phyloP scores from a whole-genome alignment of 35 echinoderm and acorn worm genomes.

The Stichopus chloronotus region DNA sequence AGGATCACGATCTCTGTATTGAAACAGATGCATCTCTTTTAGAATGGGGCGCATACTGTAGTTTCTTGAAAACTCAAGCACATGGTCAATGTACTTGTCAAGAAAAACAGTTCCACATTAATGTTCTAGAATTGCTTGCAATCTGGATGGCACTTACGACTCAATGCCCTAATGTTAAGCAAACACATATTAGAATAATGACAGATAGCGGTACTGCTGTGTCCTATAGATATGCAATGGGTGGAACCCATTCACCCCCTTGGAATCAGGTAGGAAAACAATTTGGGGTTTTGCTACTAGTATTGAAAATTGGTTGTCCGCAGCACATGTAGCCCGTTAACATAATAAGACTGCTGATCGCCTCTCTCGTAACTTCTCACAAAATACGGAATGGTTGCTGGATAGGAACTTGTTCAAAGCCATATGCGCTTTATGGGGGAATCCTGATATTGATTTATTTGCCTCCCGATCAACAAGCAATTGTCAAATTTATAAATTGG shows the following conservation, averaged over 20 bases:
- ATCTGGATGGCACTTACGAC: constrained; percentile 1
- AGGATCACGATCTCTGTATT: constrained; percentile 29
- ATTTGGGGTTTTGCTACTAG: constrained; percentile 40
- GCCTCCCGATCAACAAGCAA: constrained; percentile 51
- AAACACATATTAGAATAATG: constrained; percentile 39
- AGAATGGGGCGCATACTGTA: constrained; percentile 41
- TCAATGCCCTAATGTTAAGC: constrained; percentile 10
- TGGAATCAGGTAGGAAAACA: constrained; percentile 28
- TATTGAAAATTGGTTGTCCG: constrained; percentile 25
- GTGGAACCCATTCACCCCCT: not conserved
- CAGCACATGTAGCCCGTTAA: constrained; percentile 15
- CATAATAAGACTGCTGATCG: not conserved
- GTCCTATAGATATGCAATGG: constrained; percentile 43
- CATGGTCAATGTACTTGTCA: constrained; percentile 23
- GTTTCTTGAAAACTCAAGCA: not conserved
- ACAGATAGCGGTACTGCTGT: constrained; percentile 56
- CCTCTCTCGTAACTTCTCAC: constrained; percentile 2
- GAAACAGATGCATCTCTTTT: constrained; percentile 40
- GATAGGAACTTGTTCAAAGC: not conserved
- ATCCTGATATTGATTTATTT: constrained; percentile 48
- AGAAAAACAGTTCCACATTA: constrained; percentile 45
- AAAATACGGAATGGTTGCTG: constrained; percentile 12
- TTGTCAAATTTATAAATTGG: not conserved
- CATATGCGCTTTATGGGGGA: constrained; percentile 14
- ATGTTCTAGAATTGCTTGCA: constrained; percentile 53